Evolutionary conservation across 2,113 vertebrate genomes (phyloP).

Genomic region (Cyrtonyx montezumae): DNA sequence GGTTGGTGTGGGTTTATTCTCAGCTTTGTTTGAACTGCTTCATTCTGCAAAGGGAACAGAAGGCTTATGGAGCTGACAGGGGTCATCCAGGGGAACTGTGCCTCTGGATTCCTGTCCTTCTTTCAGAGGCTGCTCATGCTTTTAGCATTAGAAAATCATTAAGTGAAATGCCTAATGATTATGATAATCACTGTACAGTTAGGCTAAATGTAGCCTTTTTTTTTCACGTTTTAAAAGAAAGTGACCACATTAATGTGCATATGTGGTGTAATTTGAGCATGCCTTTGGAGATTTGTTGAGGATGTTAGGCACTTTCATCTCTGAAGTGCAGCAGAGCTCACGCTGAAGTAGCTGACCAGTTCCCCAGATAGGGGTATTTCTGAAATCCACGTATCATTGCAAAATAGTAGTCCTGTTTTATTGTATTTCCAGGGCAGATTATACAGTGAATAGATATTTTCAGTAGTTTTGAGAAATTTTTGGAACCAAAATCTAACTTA

Average conservation of each 20-base stretch:
- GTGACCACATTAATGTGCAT: background rate
- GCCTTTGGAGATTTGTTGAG: background rate
- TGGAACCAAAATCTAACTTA: background rate
- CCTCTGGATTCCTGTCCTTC: background rate
- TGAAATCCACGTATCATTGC: background rate
- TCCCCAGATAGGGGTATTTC: background rate
- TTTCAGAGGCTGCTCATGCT: background rate
- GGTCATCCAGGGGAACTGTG: background rate
- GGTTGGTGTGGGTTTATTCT: background rate
- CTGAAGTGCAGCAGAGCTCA: background rate
- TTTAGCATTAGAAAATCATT: background rate
- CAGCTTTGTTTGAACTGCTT: background rate
- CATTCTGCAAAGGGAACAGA: background rate
- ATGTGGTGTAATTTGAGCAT: background rate
- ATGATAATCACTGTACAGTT: background rate
- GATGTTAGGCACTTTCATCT: background rate
- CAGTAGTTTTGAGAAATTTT: background rate
- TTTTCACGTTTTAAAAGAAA: background rate
- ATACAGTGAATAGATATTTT: background rate
- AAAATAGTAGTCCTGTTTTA: background rate
- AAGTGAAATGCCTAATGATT: background rate
- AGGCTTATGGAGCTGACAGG: background rate
- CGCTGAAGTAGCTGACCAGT: background rate
- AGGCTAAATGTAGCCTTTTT: background rate
- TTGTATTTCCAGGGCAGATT: background rate